Evolutionary conservation across 2,113 vertebrate species (phyloP).

Genomic region (Oceanodroma tethys): DNA sequence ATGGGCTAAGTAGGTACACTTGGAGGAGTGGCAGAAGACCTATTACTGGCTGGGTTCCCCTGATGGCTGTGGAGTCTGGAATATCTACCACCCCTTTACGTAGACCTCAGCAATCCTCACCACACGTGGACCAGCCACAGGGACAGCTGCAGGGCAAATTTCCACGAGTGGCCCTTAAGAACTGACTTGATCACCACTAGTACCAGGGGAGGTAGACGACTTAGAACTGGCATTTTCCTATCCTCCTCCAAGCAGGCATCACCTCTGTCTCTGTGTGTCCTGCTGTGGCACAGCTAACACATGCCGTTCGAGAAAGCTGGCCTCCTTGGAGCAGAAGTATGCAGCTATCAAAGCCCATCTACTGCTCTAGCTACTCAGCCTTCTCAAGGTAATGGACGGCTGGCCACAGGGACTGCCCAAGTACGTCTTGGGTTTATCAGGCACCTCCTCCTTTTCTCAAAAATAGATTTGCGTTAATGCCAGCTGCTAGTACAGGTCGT

Average conservation of each 20-base stretch:
- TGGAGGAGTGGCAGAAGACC: background rate
- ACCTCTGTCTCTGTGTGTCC: background rate
- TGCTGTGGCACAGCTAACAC: background rate
- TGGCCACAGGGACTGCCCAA: background rate
- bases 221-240: background rate
- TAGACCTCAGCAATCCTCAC: background rate
- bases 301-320: background rate
- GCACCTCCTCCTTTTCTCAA: background rate
- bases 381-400: background rate
- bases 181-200: background rate
- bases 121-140: background rate
- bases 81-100: background rate
- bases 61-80: background rate
- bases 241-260: background rate
- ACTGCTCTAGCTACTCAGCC: background rate
- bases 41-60: background rate
- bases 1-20: background rate
- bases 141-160: background rate
- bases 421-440: background rate
- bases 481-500: background rate
- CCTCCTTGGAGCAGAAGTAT: background rate
- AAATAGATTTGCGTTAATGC: background rate
- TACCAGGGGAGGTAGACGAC: background rate
- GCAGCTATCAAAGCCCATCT: background rate
- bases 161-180: background rate